These are phyloP conservation scores for Hyperoplus lanceolatus DNA, from an alignment of 2,797 vertebrate species.

Conservation along the genomic window DNA sequence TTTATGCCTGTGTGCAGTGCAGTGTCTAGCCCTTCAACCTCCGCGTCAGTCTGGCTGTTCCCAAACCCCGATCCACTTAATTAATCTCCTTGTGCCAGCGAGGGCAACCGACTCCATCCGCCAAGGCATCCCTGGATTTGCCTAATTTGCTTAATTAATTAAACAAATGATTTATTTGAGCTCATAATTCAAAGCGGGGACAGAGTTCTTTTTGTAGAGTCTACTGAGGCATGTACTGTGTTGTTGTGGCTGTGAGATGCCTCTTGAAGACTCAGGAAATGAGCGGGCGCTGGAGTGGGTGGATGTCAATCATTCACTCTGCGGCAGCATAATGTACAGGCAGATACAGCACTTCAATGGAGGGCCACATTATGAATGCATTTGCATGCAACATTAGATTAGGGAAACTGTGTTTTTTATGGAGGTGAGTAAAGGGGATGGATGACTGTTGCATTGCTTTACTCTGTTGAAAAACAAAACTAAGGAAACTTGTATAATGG, in stretches of 20 bases:
- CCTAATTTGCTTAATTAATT: constrained; percentile 87
- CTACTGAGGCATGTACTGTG: constrained; percentile 67
- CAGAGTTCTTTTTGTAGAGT: constrained; percentile 68
- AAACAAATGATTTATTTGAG: constrained; percentile 83
- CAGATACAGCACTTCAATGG: constrained; percentile 34
- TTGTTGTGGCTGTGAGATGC: constrained; percentile 61
- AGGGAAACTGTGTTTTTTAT: constrained; percentile 27
- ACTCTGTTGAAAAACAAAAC: constrained; percentile 31
- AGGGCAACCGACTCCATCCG: constrained; percentile 72
- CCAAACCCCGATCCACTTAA: constrained; percentile 77
- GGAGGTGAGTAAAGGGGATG: constrained; percentile 11
- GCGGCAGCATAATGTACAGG: constrained; percentile 30
- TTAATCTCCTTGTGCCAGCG: constrained; percentile 80
- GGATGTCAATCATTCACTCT: constrained; percentile 73
- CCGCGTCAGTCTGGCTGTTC: constrained; percentile 73
- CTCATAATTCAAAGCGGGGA: constrained; percentile 76
- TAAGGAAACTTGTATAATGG: constrained; percentile 8
- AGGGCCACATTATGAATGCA: constrained; percentile 52
- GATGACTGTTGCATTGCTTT: constrained; percentile 14
- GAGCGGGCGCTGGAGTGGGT: constrained; percentile 61
- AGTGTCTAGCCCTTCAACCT: not conserved
- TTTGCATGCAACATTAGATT: constrained; percentile 38
- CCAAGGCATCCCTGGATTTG: constrained; percentile 76
- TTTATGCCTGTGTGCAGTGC: too few species aligned
- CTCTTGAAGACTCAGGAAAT: constrained; percentile 59